phyloP scores from a whole-genome alignment of 2,113 vertebrate species.

The Microcebus lehilahytsara region DNA sequence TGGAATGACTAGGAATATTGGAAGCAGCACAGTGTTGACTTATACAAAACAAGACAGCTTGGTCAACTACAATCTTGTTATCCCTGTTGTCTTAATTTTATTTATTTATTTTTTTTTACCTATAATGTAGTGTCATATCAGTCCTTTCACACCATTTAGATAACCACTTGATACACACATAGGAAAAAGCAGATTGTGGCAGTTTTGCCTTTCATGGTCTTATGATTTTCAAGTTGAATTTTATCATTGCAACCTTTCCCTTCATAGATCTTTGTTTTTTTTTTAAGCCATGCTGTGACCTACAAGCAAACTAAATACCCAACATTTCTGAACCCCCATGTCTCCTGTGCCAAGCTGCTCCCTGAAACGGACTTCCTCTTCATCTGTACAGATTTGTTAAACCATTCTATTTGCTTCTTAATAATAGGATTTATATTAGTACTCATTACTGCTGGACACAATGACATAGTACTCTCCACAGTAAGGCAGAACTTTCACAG shows the following conservation, averaged over 20 bases:
- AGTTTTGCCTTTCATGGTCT: conserved; percentile 79
- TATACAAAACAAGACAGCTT: conserved; percentile 77
- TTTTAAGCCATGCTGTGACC: conserved; percentile 79
- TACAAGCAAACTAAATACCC: conserved; percentile 78
- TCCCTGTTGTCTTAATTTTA: conserved; percentile 78
- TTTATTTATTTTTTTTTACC: conserved; percentile 71
- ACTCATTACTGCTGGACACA: conserved; percentile 74
- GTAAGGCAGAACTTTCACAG: conserved; percentile 77
- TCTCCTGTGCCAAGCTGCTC: conserved; percentile 82
- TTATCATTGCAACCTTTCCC: conserved; percentile 75
- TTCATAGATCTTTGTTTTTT: conserved; percentile 78
- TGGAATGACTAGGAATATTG: conserved; percentile 79
- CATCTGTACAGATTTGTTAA: conserved; percentile 81
- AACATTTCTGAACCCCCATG: conserved; percentile 77
- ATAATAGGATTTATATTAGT: conserved; percentile 80
- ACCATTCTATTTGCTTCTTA: conserved; percentile 77
- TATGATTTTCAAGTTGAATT: conserved; percentile 81
- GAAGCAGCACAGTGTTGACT: conserved; percentile 69
- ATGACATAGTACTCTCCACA: conserved; percentile 68
- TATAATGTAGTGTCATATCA: conserved; percentile 74
- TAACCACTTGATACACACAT: conserved; percentile 73
- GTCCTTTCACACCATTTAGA: conserved; percentile 72
- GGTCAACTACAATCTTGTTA: conserved; percentile 79
- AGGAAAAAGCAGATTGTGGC: conserved; percentile 79
- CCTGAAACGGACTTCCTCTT: conserved; percentile 76